Evolutionary conservation across 2,113 vertebrate species (phyloP).

Genomic region (Rostratula benghalensis): DNA sequence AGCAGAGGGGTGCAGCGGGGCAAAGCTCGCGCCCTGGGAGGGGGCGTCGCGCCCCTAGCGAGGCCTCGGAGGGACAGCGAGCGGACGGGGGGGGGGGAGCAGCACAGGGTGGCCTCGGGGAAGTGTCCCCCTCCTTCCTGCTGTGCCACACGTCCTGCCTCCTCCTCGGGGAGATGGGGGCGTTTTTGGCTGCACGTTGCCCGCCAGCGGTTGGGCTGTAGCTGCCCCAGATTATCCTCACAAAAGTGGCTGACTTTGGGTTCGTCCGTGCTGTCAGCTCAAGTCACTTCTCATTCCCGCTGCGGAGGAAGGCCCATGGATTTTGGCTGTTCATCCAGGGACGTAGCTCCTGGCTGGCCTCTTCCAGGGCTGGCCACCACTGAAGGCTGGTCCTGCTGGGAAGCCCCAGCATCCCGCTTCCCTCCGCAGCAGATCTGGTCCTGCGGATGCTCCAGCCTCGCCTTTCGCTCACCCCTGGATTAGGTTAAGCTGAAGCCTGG

Average conservation of each 20-base stretch:
- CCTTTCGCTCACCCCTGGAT: neutral
- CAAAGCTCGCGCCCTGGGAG: neutral
- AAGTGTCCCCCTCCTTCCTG: neutral
- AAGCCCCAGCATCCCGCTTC: neutral
- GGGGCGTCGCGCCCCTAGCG: neutral
- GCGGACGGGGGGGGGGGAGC: neutral
- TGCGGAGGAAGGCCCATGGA: neutral
- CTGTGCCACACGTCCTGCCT: accelerated
- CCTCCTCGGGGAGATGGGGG: neutral
- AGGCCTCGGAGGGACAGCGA: neutral
- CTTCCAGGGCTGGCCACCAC: neutral
- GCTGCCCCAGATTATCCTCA: neutral
- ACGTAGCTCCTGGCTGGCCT: neutral
- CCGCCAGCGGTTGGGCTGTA: accelerated
- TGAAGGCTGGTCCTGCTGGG: neutral
- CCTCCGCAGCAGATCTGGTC: neutral
- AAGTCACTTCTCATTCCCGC: neutral
- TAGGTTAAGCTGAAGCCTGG: constrained; percentile 1
- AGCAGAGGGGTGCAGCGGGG: neutral
- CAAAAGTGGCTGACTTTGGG: accelerated
- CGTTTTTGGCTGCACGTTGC: accelerated
- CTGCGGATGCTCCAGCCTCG: neutral
- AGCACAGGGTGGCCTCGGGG: neutral
- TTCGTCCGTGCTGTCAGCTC: neutral
- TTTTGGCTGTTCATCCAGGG: neutral